Base-by-base conservation (phyloP, 2,113 vertebrate genomes). In the Polypterus senegalus region DNA sequence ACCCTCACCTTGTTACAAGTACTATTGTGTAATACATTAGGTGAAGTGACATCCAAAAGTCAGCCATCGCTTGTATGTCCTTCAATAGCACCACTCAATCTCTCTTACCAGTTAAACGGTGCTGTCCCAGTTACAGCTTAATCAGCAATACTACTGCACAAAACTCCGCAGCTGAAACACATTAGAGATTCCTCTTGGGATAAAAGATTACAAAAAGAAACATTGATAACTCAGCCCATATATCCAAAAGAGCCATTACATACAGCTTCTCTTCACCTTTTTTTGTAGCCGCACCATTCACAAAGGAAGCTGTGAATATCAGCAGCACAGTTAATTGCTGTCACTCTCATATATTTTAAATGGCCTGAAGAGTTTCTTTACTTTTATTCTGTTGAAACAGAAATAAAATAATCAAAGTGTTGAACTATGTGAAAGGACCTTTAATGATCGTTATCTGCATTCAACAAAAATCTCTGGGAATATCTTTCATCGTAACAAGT, bases 321-420 rank as follows among this genome's bases (percentile, higher is more conserved):
- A 66, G 74, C 73, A 73, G 65, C 43, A 55, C 74, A 78, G 77
- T 70, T 27, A 79, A 77, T 69, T 63, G 66, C 57, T 69, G 67
- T 69, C 54, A 58, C 72, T 57, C 45, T 75, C 59, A 64, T 65
- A 71, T 69, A 71, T 71, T 73, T 74, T 61, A 73, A 59, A 68
- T 45, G 9, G 67, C 60, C 59, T 72, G 63, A 63, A 61, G 48
- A 45, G 8, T 69, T 70, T 69, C 58, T 69, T 77, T 65, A 77
- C 59, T 61, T 74, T 70, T 67, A 47, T 55, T 49, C 64, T 51
- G 52, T 58, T 60, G 64, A 67, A 73, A 72, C 4, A 54, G 44
- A 57, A 54, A 52, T 7, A 52, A 52, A 52, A 52, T 52, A 52
- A 52, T 52, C 7, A 52, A 52, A 52, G 51, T 10, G 3, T 7